phyloP scores from a whole-genome alignment of 1,140 invertebrate species.

The Dendroctonus ponderosae region DNA sequence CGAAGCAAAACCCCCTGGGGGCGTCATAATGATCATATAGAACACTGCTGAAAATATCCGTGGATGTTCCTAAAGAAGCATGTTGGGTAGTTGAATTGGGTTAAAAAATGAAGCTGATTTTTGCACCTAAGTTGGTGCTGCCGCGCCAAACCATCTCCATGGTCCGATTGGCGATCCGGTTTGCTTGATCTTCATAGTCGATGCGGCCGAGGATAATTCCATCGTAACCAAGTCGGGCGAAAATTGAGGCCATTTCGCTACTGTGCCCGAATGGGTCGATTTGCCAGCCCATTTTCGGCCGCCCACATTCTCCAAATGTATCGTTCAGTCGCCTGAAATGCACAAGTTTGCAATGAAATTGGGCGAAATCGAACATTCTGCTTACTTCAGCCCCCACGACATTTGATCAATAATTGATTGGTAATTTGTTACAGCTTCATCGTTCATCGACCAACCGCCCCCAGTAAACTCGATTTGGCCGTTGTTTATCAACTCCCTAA shows the following conservation, averaged over 20 bases:
- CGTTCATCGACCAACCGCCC: constrained; percentile 91
- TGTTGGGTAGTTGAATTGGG: background rate
- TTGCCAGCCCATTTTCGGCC: constrained; percentile 85
- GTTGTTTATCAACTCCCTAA: constrained; percentile 62
- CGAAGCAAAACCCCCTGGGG: constrained; percentile 72
- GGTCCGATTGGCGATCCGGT: constrained; percentile 60
- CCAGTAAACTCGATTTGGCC: constrained; percentile 87
- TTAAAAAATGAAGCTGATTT: background rate
- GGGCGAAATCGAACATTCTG: background rate
- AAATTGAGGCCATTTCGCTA: constrained; percentile 80
- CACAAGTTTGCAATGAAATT: background rate
- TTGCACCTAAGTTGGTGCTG: constrained; percentile 56
- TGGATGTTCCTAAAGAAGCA: constrained; percentile 3
- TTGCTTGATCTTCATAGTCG: constrained; percentile 81
- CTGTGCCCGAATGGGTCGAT: constrained; percentile 94
- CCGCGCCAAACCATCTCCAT: constrained; percentile 87
- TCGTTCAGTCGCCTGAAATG: constrained; percentile 65
- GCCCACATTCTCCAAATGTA: constrained; percentile 78
- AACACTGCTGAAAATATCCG: constrained; percentile 27
- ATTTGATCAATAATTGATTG: constrained; percentile 93
- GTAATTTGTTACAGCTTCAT: constrained; percentile 91
- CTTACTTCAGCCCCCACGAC: constrained; percentile 69
- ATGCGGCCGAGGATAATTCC: constrained; percentile 85
- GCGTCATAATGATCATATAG: constrained; percentile 63
- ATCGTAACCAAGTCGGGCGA: constrained; percentile 82